Percentiles rank a stretch among this genome's conserved stretches.
Evolutionary conservation across 2,888 invertebrate genomes (phyloP).

Genomic region (Busseola fusca): DNA sequence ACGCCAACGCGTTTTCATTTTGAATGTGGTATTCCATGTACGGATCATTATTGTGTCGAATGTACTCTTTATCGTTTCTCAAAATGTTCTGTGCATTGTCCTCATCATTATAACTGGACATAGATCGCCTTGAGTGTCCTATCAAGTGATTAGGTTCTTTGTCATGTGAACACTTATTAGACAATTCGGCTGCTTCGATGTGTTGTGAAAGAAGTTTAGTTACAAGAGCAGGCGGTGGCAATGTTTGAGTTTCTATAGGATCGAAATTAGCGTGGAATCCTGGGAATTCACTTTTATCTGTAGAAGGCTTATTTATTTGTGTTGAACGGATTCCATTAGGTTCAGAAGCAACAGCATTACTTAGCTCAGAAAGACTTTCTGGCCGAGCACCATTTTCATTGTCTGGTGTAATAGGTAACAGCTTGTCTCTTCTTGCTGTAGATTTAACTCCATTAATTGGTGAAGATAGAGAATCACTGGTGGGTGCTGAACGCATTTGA

Average conservation of each 20-base stretch:
- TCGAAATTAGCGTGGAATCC: neutral
- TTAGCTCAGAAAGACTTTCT: slow-evolving; percentile 16
- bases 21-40: slow-evolving; percentile 22
- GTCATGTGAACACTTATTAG: slow-evolving; percentile 45
- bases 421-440: slow-evolving; percentile 4
- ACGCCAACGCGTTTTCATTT: slow-evolving; percentile 47
- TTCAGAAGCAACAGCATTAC: slow-evolving; percentile 15
- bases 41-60: slow-evolving; percentile 14
- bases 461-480: slow-evolving; percentile 13
- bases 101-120: slow-evolving; percentile 48
- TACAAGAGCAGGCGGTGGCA: slow-evolving; percentile 5
- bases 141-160: slow-evolving; percentile 14
- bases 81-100: neutral
- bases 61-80: slow-evolving; percentile 11
- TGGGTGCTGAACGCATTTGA: slow-evolving; percentile 2
- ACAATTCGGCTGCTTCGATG: slow-evolving; percentile 12
- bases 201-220: slow-evolving; percentile 3
- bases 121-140: slow-evolving; percentile 50
- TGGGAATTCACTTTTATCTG: slow-evolving; percentile 9
- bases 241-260: slow-evolving; percentile 1
- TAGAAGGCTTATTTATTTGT: neutral
- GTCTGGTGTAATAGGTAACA: neutral
- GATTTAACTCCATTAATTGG: neutral
- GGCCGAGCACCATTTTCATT: slow-evolving; percentile 4
- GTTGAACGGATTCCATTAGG: neutral